Base-by-base conservation (phyloP, 2,797 vertebrate species). In the Rhyacichthys aspro region DNA sequence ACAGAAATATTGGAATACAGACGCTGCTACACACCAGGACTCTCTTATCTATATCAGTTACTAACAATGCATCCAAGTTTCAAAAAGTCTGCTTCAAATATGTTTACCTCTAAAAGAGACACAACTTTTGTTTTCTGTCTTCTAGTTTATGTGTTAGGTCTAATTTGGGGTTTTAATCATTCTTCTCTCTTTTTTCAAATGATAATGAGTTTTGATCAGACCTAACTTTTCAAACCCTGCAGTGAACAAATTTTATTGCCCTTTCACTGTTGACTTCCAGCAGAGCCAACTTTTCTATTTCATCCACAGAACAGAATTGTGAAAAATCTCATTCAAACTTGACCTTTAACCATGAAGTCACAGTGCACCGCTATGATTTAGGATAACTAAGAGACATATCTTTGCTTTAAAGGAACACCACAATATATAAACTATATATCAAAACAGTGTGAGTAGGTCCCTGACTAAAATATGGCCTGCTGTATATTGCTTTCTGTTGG, bases 271-370 rank as follows among this genome's bases (percentile, higher is more conserved):
- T 49, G 32, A 36, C 47, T 49, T 49, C 32, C 47, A 49, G 32
- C 47, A 9, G 15, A 15, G 15, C 47, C 33, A 17, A 49, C 47
- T 49, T 49, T 33, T 49, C 47, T 36, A 9, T 49, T 32, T 36
- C 15, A 49, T 49, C 47, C 47, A 10, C 32, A 34, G 32, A 49
- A 49, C 16, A 49, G 47, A 49, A n/a, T 41, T 11, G 38, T 16
- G 44, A 19, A 32, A 49, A 49, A 49, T 49, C 47, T 36, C 9
- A 49, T 49, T 49, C 47, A 49, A 49, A 49, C 47, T 49, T 49
- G 47, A 49, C 47, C 47, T 49, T 49, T 49, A 34, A 34, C 23
- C 42, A 42, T 43, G 10, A n/a, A 37, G 17, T 52, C 34, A 52
- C 11, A 18, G 33, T 52, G 49, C 49, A 38, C 33, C 49, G 1